Conservation (phyloP, 92 coral and sea anemone genomes). For the Zoanthus gigantus region DNA sequence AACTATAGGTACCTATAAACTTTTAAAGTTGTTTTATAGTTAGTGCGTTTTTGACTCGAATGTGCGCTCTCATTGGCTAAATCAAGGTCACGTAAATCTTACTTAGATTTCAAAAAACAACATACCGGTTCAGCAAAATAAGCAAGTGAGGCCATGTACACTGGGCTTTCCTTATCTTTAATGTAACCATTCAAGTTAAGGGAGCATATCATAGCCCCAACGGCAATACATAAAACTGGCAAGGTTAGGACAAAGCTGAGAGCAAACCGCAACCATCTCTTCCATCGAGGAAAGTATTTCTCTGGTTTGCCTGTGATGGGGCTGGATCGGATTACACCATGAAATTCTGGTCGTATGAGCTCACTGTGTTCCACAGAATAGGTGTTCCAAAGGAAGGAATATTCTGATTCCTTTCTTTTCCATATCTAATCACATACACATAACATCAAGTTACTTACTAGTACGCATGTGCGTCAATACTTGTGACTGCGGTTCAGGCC, state of each 20-base stretch:
- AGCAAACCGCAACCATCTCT: constrained; percentile 94
- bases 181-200: constrained; percentile 97
- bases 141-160: constrained; percentile 85
- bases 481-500: no score
- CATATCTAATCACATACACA: constrained; percentile 67
- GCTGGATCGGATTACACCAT: constrained; percentile 80
- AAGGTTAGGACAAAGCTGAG: constrained; percentile 90
- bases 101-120: not conserved
- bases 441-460: not conserved
- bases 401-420: constrained; percentile 92
- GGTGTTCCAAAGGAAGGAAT: constrained; percentile 90
- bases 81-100: no score
- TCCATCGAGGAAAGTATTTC: constrained; percentile 95
- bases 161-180: constrained; percentile 97
- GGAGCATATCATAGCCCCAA: constrained; percentile 96
- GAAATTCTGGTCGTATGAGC: constrained; percentile 89
- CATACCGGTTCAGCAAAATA: constrained; percentile 97
- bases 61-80: no score
- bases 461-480: no score
- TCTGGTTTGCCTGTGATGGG: constrained; percentile 96
- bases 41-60: no score
- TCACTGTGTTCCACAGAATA: constrained; percentile 76
- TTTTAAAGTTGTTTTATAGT: no score
- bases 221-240: constrained; percentile 86
- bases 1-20: no score